A percentile compares a stretch with the other conserved stretches of the same genome.
Conservation (phyloP, 1,140 invertebrate species). For the Drosophila carrolli region DNA sequence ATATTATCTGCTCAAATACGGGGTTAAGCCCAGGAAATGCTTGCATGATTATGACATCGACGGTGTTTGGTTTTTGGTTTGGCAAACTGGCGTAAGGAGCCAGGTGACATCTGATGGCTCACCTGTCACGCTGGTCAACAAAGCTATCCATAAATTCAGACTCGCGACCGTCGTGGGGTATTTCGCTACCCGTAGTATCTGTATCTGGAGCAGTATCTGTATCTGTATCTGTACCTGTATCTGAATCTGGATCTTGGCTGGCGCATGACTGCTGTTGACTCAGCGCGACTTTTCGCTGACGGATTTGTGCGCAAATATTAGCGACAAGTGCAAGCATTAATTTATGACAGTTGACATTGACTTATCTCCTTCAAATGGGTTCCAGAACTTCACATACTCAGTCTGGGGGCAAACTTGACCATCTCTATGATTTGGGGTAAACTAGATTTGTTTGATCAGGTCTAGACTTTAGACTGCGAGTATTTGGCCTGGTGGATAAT, state of each 20-base stretch:
- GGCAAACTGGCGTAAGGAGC: conserved; percentile 1
- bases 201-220: conserved; percentile 39
- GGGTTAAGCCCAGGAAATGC: conserved; percentile 1
- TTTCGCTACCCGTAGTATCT: conserved; percentile 14
- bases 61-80: background rate
- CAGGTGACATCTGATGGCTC: conserved; percentile 7
- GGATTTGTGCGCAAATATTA: conserved; percentile 60
- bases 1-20: background rate
- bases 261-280: conserved; percentile 66
- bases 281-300: conserved; percentile 21
- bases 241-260: conserved; percentile 39
- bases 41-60: conserved; percentile 1
- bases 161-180: conserved; percentile 51
- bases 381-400: background rate
- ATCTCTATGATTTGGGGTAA: background rate
- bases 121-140: conserved; percentile 36
- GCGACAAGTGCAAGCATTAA: conserved; percentile 50
- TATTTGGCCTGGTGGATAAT: background rate
- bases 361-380: conserved; percentile 37
- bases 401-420: background rate
- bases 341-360: conserved; percentile 45
- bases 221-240: conserved; percentile 26
- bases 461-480: conserved; percentile 15
- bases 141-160: conserved; percentile 65
- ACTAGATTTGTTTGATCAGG: conserved; percentile 13